Conservation (phyloP, 92 coral and sea anemone genomes). For the Porites rus region DNA sequence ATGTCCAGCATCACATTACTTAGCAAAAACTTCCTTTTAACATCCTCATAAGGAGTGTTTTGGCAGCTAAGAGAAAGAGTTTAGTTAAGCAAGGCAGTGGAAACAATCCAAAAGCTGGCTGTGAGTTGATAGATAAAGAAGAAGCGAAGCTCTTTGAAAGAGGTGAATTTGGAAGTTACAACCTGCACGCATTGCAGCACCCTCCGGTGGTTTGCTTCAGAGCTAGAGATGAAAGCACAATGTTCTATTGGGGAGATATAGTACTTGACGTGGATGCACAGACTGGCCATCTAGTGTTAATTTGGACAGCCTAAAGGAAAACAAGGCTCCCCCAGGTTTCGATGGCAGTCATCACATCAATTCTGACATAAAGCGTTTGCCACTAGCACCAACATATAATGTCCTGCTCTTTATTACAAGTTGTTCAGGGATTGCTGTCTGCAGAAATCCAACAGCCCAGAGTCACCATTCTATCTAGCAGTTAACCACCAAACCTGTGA, state of each 20-base stretch:
- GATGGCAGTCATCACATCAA: slow-evolving; percentile 18
- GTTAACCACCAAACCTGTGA: slow-evolving; percentile 40
- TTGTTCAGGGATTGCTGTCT: slow-evolving; percentile 5
- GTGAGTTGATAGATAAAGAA: no score
- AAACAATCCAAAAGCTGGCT: neutral
- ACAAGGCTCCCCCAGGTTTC: no score
- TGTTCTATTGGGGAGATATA: slow-evolving; percentile 63
- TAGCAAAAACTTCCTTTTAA: slow-evolving; percentile 19
- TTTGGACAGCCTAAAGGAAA: slow-evolving; percentile 38
- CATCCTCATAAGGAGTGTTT: slow-evolving; percentile 41
- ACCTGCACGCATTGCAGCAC: slow-evolving; percentile 65
- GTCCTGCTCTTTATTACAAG: slow-evolving; percentile 39
- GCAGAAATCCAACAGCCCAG: slow-evolving; percentile 2
- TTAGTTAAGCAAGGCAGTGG: slow-evolving; percentile 33
- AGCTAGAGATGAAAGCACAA: slow-evolving; percentile 60
- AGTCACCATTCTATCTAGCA: slow-evolving; percentile 10
- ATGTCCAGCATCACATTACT: slow-evolving; percentile 47
- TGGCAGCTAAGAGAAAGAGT: neutral
- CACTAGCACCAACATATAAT: slow-evolving; percentile 37
- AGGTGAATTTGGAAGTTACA: slow-evolving; percentile 14
- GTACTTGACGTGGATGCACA: slow-evolving; percentile 24
- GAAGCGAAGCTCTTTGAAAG: slow-evolving; percentile 14
- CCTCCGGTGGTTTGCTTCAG: slow-evolving; percentile 73
- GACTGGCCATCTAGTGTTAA: slow-evolving; percentile 26
- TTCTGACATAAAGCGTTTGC: slow-evolving; percentile 51